These are phyloP conservation scores for Tarsius wallacei DNA, from an alignment of 2,797 vertebrate species.

Conservation along the genomic window DNA sequence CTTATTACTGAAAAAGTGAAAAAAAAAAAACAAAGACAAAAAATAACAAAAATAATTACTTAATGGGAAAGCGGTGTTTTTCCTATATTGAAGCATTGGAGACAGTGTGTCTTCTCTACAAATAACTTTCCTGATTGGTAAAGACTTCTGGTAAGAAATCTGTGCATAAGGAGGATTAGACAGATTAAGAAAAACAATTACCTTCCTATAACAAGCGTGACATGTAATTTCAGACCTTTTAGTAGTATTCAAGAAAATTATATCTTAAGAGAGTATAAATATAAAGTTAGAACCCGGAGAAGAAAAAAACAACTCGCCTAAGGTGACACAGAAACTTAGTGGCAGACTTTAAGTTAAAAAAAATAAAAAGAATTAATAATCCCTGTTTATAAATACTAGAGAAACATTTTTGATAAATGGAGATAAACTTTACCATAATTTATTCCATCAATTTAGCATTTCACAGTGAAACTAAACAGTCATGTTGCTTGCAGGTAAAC, in stretches of 20 bases:
- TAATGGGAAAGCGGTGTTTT: not conserved
- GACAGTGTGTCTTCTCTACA: not conserved
- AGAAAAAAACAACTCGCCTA: not conserved
- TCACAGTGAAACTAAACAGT: not conserved
- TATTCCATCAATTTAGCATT: not conserved
- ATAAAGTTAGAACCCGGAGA: not conserved
- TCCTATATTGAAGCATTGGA: not conserved
- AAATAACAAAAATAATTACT: not conserved
- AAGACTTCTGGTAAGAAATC: not conserved
- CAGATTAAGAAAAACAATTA: not conserved
- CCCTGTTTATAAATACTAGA: not conserved
- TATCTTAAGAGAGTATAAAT: not conserved
- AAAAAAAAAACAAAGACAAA: too few relatives aligned
- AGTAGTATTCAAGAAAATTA: not conserved
- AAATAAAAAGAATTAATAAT: not conserved
- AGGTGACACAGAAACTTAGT: not conserved
- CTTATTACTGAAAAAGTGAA: too few relatives aligned
- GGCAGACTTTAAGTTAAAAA: not conserved
- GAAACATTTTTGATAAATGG: not conserved
- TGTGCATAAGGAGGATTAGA: not conserved
- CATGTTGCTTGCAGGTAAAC: not conserved
- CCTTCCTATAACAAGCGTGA: not conserved
- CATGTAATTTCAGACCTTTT: not conserved
- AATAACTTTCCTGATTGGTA: not conserved
- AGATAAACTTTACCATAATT: slow-evolving; percentile 10